A percentile compares a stretch with the other conserved stretches of the same genome.
phyloP scores from a whole-genome alignment of 2,888 invertebrate genomes.

The Liposcelis brunnea region DNA sequence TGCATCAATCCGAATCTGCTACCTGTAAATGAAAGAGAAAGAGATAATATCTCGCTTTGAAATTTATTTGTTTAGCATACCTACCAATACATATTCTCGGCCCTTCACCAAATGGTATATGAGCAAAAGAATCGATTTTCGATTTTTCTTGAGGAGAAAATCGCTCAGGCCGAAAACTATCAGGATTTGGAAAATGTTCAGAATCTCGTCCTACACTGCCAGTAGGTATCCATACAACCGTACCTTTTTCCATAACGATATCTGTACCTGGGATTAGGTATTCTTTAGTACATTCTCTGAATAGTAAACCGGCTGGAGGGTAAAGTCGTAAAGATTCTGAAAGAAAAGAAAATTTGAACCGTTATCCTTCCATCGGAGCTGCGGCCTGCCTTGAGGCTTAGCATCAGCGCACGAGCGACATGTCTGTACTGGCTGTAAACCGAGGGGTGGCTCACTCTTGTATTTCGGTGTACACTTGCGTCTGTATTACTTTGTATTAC shows the following conservation, averaged over 20 bases:
- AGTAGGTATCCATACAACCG: conserved; percentile 32
- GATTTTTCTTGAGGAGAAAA: conserved; percentile 38
- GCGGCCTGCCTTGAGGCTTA: too few relatives aligned
- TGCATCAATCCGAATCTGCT: conserved; percentile 36
- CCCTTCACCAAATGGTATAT: conserved; percentile 38
- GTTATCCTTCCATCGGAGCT: too few relatives aligned
- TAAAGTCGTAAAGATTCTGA: conserved; percentile 33
- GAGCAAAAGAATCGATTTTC: conserved; percentile 29
- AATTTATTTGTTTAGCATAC: too few relatives aligned
- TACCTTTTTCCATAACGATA: conserved; percentile 17
- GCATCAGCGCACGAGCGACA: too few relatives aligned
- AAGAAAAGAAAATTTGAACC: too few relatives aligned
- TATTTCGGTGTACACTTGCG: too few relatives aligned
- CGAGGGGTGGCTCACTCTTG: too few relatives aligned
- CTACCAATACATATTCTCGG: conserved; percentile 44
- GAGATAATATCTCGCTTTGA: conserved; percentile 15
- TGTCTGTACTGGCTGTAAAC: too few relatives aligned
- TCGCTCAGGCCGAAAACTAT: conserved; percentile 24
- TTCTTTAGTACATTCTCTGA: conserved; percentile 24
- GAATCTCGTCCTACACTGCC: conserved; percentile 35
- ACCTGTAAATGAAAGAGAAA: conserved; percentile 27
- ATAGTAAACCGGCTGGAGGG: conserved; percentile 23
- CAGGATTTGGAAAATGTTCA: conserved; percentile 33
- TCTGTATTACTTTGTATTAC: too few relatives aligned
- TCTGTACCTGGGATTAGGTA: conserved; percentile 18